Base-by-base conservation (phyloP, 2,113 vertebrate genomes). In the Notarius quadriscutis region DNA sequence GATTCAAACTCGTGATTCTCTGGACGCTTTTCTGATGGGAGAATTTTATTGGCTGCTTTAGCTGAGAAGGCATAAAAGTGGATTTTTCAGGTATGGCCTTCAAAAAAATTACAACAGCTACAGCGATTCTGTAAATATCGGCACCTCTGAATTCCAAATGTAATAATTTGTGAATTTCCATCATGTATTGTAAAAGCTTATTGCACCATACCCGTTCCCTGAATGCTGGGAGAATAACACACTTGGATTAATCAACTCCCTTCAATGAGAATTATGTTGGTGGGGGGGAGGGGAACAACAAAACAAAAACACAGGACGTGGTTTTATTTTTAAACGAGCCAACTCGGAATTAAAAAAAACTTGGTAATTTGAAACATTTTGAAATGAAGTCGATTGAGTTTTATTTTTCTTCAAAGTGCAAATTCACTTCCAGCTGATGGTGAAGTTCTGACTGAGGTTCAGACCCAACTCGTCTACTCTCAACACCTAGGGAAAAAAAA, bases 361-460 rank as follows among this genome's bases (percentile, higher is more conserved):
- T 22, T 62, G 6, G 6, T 63, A 10, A 63, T n/a, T n/a, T 65
- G n/a, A n/a, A 65, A 65, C 25, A 1, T 12, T 12, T 0, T 65
- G 2, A 11, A n/a, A 4, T 65, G 0, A 65, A n/a, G 25, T n/a
- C 10, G 11, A 5, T 11, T 0, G 4, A 6, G n/a, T 15, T 30
- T 69, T 30, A 1, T 12, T 27, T 5, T 67, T 63, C 1, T 14
- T 27, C 0, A 11, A 53, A 53, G 53, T 53, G 53, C 53, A 53
- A 11, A 53, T 53, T 57, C 92, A 97, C 86, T 93, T 91, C 97
- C 97, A 97, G 88, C 63, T 95, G 92, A 97, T 91, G 71, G 95
- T 95, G 93, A 97, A 97, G 92, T 95, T 95, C 88, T 93, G 94
- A 89, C 75, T 94, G 86, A 97, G 96, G 80, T 91, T 94, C 55